Conservation (phyloP, 2,797 vertebrate genomes). For the Valencia hispanica region DNA sequence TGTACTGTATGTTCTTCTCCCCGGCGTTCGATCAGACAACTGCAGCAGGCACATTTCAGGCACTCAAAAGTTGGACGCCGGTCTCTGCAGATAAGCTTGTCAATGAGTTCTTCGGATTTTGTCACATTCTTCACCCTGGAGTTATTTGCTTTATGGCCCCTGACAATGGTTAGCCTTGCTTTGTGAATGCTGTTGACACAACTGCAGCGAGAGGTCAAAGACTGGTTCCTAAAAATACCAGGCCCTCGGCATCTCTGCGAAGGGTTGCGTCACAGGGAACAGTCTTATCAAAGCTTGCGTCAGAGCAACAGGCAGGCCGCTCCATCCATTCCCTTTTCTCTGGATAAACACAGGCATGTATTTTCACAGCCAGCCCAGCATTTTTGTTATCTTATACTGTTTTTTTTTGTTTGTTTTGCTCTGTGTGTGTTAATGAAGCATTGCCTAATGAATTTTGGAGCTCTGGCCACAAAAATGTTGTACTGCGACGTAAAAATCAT, state of each 20-base stretch:
- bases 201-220: conserved; percentile 69
- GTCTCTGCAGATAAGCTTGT: conserved; percentile 1
- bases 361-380: conserved; percentile 14
- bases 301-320: conserved; percentile 65
- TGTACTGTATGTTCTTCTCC: conserved; percentile 19
- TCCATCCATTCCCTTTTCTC: conserved; percentile 46
- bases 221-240: conserved; percentile 77
- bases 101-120: conserved; percentile 10
- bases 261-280: conserved; percentile 70
- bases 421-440: conserved; percentile 18
- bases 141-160: conserved; percentile 38
- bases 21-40: conserved; percentile 14
- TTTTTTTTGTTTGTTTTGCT: neutral
- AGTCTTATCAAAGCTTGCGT: conserved; percentile 74
- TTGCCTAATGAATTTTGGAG: conserved; percentile 33
- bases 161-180: conserved; percentile 49
- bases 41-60: neutral
- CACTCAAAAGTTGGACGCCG: conserved; percentile 10
- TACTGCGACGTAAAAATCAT: conserved; percentile 2
- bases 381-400: conserved; percentile 19
- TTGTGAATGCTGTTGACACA: conserved; percentile 60
- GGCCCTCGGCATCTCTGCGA: conserved; percentile 60
- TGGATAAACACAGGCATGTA: conserved; percentile 36
- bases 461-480: conserved; percentile 17
- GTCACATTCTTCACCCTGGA: conserved; percentile 10